phyloP scores from a whole-genome alignment of 2,797 vertebrate genomes.

The Myotis vivesi region DNA sequence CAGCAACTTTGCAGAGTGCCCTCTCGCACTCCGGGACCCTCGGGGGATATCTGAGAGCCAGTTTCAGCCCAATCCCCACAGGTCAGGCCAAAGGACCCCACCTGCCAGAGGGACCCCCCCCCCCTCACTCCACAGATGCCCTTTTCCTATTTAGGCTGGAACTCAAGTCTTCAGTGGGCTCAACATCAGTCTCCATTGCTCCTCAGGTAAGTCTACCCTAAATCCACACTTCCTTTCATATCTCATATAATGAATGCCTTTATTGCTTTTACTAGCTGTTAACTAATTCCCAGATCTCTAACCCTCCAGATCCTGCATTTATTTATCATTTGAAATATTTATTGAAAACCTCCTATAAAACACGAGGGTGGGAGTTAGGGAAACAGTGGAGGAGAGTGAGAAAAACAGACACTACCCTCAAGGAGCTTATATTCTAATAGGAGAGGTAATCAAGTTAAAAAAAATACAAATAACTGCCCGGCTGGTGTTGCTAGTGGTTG shows the following conservation, averaged over 20 bases:
- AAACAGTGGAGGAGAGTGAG: neutral
- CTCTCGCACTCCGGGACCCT: too few relatives aligned
- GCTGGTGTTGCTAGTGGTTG: too few relatives aligned
- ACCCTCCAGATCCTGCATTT: neutral
- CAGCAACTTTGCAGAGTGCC: too few relatives aligned
- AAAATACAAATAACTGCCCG: neutral
- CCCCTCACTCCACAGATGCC: too few relatives aligned
- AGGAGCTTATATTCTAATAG: neutral
- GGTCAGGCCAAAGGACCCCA: too few relatives aligned
- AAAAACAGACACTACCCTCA: neutral
- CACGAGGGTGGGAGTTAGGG: neutral
- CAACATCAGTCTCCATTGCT: neutral
- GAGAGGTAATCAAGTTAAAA: neutral
- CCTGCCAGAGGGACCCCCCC: too few relatives aligned
- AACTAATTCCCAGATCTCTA: neutral
- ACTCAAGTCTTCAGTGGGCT: neutral
- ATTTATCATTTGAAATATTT: neutral
- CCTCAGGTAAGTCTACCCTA: neutral
- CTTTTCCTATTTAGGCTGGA: neutral
- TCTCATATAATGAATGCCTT: neutral
- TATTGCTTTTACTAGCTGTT: conserved; percentile 21
- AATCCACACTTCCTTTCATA: neutral
- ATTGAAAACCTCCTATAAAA: neutral
- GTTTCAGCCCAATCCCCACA: too few relatives aligned
- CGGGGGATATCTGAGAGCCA: too few relatives aligned